phyloP scores from a whole-genome alignment of 1,140 invertebrate genomes.

The Oppia nitens region DNA sequence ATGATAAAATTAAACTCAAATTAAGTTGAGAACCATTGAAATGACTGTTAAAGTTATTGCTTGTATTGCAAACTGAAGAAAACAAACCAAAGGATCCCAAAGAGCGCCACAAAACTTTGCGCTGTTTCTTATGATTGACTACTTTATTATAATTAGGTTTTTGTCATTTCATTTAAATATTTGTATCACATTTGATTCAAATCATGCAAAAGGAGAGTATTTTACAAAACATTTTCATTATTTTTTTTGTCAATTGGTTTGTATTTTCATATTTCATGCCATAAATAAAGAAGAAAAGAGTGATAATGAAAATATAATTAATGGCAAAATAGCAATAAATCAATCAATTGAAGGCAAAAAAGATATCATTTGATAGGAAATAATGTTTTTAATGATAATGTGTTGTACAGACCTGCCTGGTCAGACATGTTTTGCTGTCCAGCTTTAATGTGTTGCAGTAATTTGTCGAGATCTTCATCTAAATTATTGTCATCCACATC shows the following conservation, averaged over 20 bases:
- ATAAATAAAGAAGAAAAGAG: neutral
- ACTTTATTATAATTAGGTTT: neutral
- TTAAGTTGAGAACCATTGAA: neutral
- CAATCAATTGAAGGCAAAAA: no score
- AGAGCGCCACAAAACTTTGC: neutral
- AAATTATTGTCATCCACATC: slow-evolving; percentile 71
- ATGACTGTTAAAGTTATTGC: neutral
- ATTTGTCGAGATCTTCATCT: slow-evolving; percentile 73
- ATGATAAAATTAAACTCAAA: neutral
- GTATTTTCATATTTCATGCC: no score
- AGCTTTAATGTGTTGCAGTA: slow-evolving; percentile 77
- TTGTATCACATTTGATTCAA: no score
- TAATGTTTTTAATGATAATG: no score
- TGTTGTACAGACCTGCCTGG: slow-evolving; percentile 20
- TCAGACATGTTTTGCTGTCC: slow-evolving; percentile 59
- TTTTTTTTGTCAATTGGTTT: no score
- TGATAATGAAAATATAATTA: neutral
- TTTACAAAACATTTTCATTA: no score
- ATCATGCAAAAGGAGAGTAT: neutral
- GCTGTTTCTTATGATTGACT: neutral
- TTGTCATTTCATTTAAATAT: neutral
- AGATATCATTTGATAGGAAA: no score
- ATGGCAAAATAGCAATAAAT: no score
- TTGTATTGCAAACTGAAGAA: neutral
- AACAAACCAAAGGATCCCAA: neutral